Evolutionary conservation across 1,140 invertebrate species (phyloP), one percentile per base, ranked within the genome.

Genomic region (Procambarus clarkii): DNA sequence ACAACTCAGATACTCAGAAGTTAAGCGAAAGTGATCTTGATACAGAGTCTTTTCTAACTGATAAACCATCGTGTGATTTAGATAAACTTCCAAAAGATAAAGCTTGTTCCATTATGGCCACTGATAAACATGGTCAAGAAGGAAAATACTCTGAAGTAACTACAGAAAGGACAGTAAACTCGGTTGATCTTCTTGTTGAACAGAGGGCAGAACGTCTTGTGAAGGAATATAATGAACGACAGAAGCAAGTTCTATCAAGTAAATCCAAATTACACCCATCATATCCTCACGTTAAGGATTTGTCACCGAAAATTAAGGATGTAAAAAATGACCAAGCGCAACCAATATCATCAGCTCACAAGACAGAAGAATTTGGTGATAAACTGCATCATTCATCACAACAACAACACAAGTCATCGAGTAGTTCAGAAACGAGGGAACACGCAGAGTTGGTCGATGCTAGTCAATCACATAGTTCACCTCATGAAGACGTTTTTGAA

Each of bases 121-220:
- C 18, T 64, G 15, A 15, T 64, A 64, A 71, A 71, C 60, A 7
- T 15, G n/a, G 69, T 11, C n/a, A 34, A 74, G 24, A n/a, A 11
- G n/a, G 24, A 21, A 24, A 74, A 34, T 34, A 5, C 34, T 44
- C n/a, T 74, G 69, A 74, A n/a, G 69, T 24, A 8, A 34, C 1
- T 64, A 2, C 2, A 48, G 69, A 24, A n/a, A n/a, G 18, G 18
- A 21, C 60, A 64, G 15, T n/a, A 24, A 74, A 24, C 34, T 54
- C 79, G 5, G 54, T 81, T 81, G 79, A 81, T 8, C 48, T 48
- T 54, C 48, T 81, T 81, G 79, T 81, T 58, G 24, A 81, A 45
- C 24, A 81, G 21, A 46, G 50, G n/a, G 50, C 78, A n/a, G 44
- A 80, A 50, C 50, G 46, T 45, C 78, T 80, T 13, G 78, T 48